A percentile compares a stretch with the other conserved stretches of the same genome.
phyloP scores from a whole-genome alignment of 2,888 invertebrate genomes.

The Leucoptera coffeella region DNA sequence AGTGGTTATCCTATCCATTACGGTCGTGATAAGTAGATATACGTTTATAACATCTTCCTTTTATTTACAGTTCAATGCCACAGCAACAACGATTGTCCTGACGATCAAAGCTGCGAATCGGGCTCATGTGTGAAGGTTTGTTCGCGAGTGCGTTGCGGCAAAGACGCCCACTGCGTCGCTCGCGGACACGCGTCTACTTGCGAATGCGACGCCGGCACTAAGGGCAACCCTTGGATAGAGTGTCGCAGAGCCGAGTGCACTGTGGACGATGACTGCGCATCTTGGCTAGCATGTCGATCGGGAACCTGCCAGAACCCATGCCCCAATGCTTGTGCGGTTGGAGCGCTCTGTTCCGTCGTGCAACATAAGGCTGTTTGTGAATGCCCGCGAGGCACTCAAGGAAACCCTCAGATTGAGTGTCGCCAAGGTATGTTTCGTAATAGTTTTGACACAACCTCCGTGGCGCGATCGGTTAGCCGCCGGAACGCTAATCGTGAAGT shows the following conservation, averaged over 20 bases:
- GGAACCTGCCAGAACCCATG: constrained; percentile 81
- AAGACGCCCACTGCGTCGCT: constrained; percentile 69
- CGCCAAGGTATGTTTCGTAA: constrained; percentile 14
- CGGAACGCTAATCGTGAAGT: too few species aligned
- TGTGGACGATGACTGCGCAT: constrained; percentile 68
- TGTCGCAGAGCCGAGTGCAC: constrained; percentile 77
- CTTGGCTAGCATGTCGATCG: constrained; percentile 70
- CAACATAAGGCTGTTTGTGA: constrained; percentile 73
- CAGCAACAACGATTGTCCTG: constrained; percentile 76
- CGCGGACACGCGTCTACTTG: constrained; percentile 77
- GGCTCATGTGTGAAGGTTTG: constrained; percentile 78
- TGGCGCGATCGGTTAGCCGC: too few species aligned
- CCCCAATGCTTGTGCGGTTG: constrained; percentile 73
- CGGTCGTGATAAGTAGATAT: constrained; percentile 4
- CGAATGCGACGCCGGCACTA: constrained; percentile 67
- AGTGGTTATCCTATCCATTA: too few species aligned
- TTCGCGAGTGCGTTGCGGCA: constrained; percentile 70
- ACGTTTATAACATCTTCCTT: too few species aligned
- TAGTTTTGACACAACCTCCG: too few species aligned
- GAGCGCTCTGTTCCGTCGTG: constrained; percentile 69
- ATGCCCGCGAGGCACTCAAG: constrained; percentile 76
- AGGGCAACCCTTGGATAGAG: constrained; percentile 72
- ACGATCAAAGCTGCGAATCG: constrained; percentile 76
- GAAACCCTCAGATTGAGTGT: constrained; percentile 69
- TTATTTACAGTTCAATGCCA: constrained; percentile 67